Conservation (phyloP, 2,888 invertebrate genomes). For the Petrolisthes cinctipes region DNA sequence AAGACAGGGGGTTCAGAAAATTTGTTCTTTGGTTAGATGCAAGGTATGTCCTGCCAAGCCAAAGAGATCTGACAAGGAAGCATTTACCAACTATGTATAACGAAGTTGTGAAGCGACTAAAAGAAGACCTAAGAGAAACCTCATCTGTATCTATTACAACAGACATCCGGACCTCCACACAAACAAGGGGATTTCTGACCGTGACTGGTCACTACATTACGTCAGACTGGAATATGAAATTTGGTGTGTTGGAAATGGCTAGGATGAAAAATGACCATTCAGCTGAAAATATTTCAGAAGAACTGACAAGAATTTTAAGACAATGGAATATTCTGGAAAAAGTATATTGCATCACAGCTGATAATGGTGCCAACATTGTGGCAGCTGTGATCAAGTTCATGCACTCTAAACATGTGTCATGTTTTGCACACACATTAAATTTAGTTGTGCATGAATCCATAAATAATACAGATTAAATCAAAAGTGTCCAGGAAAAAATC, state of each 20-base stretch:
- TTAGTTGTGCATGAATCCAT: conserved; percentile 40
- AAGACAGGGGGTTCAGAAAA: conserved; percentile 9
- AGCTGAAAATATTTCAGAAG: conserved; percentile 24
- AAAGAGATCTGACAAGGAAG: conserved; percentile 8
- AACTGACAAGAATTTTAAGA: conserved; percentile 11
- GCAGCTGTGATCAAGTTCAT: conserved; percentile 15
- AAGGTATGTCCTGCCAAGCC: conserved; percentile 24
- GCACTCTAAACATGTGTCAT: conserved; percentile 7
- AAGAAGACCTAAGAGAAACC: background rate
- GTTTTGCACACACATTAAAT: conserved; percentile 40
- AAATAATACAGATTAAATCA: conserved; percentile 27
- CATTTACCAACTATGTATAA: conserved; percentile 4
- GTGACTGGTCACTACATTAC: conserved; percentile 15
- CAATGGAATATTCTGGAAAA: conserved; percentile 22
- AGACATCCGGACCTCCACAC: conserved; percentile 26
- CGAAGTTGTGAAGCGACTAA: background rate
- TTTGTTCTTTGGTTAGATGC: conserved; percentile 13
- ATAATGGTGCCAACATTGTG: conserved; percentile 34
- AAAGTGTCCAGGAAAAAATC: conserved; percentile 8
- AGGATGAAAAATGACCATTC: conserved; percentile 17
- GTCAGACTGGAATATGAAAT: background rate
- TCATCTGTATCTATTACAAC: conserved; percentile 9
- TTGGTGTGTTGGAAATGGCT: conserved; percentile 16
- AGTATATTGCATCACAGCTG: conserved; percentile 29
- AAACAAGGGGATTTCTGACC: conserved; percentile 19